A percentile compares a stretch with the other conserved stretches of the same genome.
Evolutionary conservation across 1,140 invertebrate species (phyloP).

Genomic region (Macrostomum lignano): DNA sequence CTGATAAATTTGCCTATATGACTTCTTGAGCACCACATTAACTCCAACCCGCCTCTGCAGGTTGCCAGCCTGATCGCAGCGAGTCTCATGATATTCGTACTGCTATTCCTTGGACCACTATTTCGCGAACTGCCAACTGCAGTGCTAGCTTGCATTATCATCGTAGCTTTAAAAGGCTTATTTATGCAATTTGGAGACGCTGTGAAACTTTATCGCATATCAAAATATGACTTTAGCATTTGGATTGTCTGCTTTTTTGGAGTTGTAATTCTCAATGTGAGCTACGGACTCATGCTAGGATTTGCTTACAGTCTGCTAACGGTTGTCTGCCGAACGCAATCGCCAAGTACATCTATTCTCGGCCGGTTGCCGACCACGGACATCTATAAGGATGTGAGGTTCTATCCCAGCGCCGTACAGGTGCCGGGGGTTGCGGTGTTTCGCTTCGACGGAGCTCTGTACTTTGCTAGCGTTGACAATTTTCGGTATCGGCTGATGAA

Average conservation of each 20-base stretch:
- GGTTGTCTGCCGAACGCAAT: constrained; percentile 32
- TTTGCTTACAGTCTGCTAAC: constrained; percentile 39
- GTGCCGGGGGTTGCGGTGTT: constrained; percentile 25
- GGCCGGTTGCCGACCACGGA: constrained; percentile 21
- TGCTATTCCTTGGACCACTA: constrained; percentile 28
- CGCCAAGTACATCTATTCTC: constrained; percentile 14
- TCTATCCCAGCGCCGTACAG: constrained; percentile 10
- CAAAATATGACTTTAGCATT: constrained; percentile 46
- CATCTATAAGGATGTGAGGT: constrained; percentile 19
- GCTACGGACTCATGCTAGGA: constrained; percentile 44
- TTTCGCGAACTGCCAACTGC: constrained; percentile 29
- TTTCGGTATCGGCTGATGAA: no score
- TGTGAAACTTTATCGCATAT: constrained; percentile 41
- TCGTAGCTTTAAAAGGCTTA: constrained; percentile 63
- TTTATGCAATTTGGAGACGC: constrained; percentile 49
- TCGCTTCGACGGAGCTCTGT: constrained; percentile 22
- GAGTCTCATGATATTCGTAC: constrained; percentile 28
- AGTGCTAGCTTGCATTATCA: constrained; percentile 56
- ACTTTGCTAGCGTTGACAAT: constrained; percentile 23
- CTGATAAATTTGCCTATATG: no score
- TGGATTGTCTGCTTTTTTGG: constrained; percentile 52
- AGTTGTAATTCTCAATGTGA: constrained; percentile 53
- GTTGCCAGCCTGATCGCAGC: constrained; percentile 29
- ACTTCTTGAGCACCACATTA: no score
- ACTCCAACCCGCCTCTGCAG: no score